Percentiles rank a stretch among this genome's conserved stretches.
These are phyloP conservation scores for Siniperca obscura DNA, from an alignment of 2,797 vertebrate genomes.

Conservation along the genomic window DNA sequence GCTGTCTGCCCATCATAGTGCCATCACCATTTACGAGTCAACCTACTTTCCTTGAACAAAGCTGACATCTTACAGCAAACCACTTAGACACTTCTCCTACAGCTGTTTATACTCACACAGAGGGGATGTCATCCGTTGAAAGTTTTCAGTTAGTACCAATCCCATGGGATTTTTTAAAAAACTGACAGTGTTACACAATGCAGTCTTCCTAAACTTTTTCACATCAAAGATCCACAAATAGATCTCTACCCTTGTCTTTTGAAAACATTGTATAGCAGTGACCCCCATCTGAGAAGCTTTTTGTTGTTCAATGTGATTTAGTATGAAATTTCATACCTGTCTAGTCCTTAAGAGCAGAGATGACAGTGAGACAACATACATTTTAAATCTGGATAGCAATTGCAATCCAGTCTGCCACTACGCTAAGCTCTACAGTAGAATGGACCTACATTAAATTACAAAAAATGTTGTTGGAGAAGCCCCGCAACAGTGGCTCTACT, in stretches of 20 bases:
- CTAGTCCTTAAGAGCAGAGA: neutral
- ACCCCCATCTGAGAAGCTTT: constrained; percentile 5
- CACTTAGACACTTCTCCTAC: constrained; percentile 59
- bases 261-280: neutral
- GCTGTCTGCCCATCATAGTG: constrained; percentile 55
- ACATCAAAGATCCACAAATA: constrained; percentile 26
- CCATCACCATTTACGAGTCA: constrained; percentile 52
- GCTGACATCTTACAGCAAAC: constrained; percentile 67
- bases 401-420: neutral
- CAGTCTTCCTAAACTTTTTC: constrained; percentile 24
- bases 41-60: constrained; percentile 66
- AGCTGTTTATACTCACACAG: constrained; percentile 65
- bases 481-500: neutral
- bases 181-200: constrained; percentile 15
- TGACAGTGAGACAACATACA: neutral
- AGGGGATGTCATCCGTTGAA: constrained; percentile 57
- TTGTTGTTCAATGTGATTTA: constrained; percentile 25
- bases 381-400: neutral
- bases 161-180: constrained; percentile 32
- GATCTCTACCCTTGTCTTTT: neutral
- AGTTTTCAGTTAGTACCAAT: constrained; percentile 42
- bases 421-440: neutral
- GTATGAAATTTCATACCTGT: constrained; percentile 5
- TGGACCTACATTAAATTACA: neutral
- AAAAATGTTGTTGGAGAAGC: constrained; percentile 8